Conservation (phyloP, 1,140 invertebrate genomes). For the Cotesia chilonis region DNA sequence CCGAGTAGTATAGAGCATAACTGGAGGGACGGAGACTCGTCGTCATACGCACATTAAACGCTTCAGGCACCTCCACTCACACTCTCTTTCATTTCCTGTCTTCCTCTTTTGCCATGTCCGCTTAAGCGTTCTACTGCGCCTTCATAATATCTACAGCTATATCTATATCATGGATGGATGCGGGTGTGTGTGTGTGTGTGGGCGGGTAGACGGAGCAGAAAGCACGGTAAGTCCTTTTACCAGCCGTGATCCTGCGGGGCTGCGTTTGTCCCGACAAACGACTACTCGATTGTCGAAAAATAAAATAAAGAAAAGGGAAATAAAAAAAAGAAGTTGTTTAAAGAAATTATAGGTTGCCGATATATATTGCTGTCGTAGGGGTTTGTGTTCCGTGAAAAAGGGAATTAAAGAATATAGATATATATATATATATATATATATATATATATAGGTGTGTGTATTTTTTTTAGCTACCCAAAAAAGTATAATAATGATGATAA, state of each 20-base stretch:
- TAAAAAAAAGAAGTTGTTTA: neutral
- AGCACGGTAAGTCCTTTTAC: neutral
- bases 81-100: neutral
- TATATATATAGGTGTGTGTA: neutral
- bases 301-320: neutral
- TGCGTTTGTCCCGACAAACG: neutral
- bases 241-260: neutral
- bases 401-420: conserved; percentile 10
- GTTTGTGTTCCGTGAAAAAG: conserved; percentile 13
- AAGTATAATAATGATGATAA: too few species aligned
- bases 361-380: conserved; percentile 4
- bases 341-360: conserved; percentile 8
- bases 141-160: neutral
- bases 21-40: neutral
- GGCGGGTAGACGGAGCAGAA: conserved; percentile 6
- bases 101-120: neutral
- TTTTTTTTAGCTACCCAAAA: neutral
- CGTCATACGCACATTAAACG: conserved; percentile 25
- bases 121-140: neutral
- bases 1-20: too few species aligned
- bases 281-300: neutral
- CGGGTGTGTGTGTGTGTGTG: neutral
- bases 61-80: conserved; percentile 4
- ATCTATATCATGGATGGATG: neutral
- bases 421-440: too few species aligned